phyloP scores from a whole-genome alignment of 2,797 vertebrate genomes.

The Catharus ustulatus region DNA sequence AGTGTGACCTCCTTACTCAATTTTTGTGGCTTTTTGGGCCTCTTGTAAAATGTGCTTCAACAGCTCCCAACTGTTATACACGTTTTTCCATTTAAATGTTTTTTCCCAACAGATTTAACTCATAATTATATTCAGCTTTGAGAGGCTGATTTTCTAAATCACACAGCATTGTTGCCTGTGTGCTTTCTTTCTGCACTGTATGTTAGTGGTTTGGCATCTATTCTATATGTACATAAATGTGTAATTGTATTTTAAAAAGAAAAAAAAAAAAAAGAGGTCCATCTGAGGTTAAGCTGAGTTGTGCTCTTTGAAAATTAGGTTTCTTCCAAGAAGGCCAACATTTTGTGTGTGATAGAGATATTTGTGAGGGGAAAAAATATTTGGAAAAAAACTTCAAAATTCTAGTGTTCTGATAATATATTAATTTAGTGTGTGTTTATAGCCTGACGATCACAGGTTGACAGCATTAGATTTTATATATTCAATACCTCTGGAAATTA shows the following conservation, averaged over 20 bases:
- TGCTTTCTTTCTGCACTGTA: not conserved
- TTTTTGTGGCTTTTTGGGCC: constrained; percentile 31
- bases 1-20: not conserved
- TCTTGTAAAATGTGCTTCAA: constrained; percentile 20
- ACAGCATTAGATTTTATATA: not conserved
- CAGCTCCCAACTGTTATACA: not conserved
- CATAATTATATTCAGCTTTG: constrained; percentile 33
- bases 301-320: not conserved
- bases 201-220: not conserved
- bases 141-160: constrained; percentile 14
- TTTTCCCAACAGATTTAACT: not conserved
- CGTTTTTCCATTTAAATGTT: not conserved
- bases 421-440: not conserved
- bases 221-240: not conserved
- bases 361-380: not conserved
- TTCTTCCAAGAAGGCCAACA: not conserved
- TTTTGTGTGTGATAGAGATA: not conserved
- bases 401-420: not conserved
- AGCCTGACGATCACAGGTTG: not conserved
- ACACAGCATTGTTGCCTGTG: not conserved
- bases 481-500: constrained; percentile 1
- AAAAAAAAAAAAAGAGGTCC: not conserved
- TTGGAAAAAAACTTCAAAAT: not conserved
- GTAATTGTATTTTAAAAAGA: not conserved
- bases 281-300: not conserved